Percentiles rank a stretch among this genome's conserved stretches.
These are phyloP conservation scores for Hedya salicella DNA, from an alignment of 2,888 invertebrate genomes.

Conservation along the genomic window DNA sequence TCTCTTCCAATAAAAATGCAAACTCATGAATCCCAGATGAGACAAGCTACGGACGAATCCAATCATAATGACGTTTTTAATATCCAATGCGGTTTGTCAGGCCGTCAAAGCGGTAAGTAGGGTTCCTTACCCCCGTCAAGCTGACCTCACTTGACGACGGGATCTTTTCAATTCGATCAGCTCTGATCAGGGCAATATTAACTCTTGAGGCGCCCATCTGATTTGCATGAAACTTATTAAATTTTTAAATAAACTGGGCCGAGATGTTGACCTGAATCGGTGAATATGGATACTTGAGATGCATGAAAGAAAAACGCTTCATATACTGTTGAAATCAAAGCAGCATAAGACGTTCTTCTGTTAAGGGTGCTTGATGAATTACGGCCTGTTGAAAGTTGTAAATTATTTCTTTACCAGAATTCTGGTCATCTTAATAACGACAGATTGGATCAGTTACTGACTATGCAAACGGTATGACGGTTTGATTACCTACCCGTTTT, in stretches of 20 bases:
- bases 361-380: constrained; percentile 1
- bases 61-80: constrained; percentile 61
- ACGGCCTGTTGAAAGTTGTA: not conserved
- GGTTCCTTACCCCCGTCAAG: constrained; percentile 78
- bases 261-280: constrained; percentile 24
- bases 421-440: not conserved
- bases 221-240: constrained; percentile 83
- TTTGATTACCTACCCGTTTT: too few species aligned
- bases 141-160: constrained; percentile 71
- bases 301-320: not conserved
- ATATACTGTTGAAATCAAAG: not conserved
- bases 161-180: constrained; percentile 77
- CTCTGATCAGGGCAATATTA: constrained; percentile 73
- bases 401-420: not conserved
- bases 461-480: not conserved
- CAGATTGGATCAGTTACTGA: not conserved
- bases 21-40: constrained; percentile 33
- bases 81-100: constrained; percentile 71
- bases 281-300: constrained; percentile 5
- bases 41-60: constrained; percentile 38
- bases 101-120: constrained; percentile 69
- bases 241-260: constrained; percentile 59
- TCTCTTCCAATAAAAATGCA: constrained; percentile 27
- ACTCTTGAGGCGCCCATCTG: constrained; percentile 64
- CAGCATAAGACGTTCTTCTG: not conserved